phyloP scores from a whole-genome alignment of 2,797 vertebrate species.

The Dermochelys coriacea region DNA sequence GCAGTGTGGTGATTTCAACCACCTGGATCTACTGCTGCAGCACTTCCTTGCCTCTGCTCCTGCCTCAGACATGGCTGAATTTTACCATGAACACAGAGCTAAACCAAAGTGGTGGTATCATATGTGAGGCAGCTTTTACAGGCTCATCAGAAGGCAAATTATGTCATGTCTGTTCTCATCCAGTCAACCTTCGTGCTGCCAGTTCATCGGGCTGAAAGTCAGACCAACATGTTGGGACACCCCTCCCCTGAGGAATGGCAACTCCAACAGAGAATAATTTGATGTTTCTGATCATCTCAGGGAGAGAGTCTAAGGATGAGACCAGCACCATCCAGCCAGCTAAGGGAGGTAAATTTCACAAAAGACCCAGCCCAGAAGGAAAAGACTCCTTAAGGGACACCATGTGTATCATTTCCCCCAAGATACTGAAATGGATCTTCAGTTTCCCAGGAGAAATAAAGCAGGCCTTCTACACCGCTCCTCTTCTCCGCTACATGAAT shows the following conservation, averaged over 20 bases:
- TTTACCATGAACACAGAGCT: neutral
- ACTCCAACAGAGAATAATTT: neutral
- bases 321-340: neutral
- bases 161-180: neutral
- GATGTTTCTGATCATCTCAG: no score
- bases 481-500: neutral
- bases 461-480: neutral
- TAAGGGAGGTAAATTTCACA: neutral
- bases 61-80: neutral
- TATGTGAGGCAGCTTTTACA: neutral
- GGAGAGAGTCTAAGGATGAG: no score
- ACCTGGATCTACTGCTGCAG: neutral
- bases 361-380: neutral
- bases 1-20: neutral
- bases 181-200: neutral
- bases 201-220: neutral
- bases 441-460: neutral
- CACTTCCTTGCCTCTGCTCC: neutral
- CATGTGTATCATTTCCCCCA: neutral
- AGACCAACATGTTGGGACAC: neutral
- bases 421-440: neutral
- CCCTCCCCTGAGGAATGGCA: neutral
- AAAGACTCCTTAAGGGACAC: neutral
- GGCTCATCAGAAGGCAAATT: neutral
- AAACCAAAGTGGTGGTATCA: neutral